Evolutionary conservation across 2,888 invertebrate genomes (phyloP), one percentile per base, ranked within the genome.

Genomic region (Hanleya hanleyi): DNA sequence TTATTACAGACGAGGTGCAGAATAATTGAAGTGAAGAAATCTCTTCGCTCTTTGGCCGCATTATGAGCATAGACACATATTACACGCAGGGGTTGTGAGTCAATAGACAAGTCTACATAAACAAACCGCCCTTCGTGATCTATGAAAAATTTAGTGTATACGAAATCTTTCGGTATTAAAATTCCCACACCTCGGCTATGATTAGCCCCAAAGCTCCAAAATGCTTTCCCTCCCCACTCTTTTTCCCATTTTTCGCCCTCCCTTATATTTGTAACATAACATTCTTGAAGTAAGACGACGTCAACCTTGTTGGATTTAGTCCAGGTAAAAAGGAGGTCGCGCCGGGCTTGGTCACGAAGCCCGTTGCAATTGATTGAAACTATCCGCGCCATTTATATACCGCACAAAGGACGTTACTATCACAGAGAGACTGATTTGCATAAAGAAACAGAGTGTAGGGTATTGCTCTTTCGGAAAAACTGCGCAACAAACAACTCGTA

Each of bases 11-110:
- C 65, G 29, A 74, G 67, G 41, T 74, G 36, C 26, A 26, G 49
- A n/a, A 15, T 26, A 0, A 76, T 7, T 18, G 33, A 18, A n/a
- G 50, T 33, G 66, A 76, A 73, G 66, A 68, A 75, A n/a, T 38
- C 68, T 18, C 51, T 67, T 47, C 76, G 70, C 15, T 76, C 73
- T 1, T 9, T 26, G 18, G 49, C 47, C 15, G 18, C 33, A 41
- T 38, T 70, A 0, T 70, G 73, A 3, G 73, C 73, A 66, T 73
- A 73, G n/a, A n/a, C n/a, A n/a, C n/a, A 22, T 18, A 64, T 37
- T 18, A 64, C 9, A 15, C 64, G 15, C 32, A 22, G 36, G 12
- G 18, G 2, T 22, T 18, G 29, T 15, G 32, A 18, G 36, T 64
- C 22, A 36, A 37, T 1, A 33, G 37, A 37, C 15, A 64, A 12